Evolutionary conservation across 64 coral and sea anemone species (phyloP).

Genomic region (Montipora cactus): DNA sequence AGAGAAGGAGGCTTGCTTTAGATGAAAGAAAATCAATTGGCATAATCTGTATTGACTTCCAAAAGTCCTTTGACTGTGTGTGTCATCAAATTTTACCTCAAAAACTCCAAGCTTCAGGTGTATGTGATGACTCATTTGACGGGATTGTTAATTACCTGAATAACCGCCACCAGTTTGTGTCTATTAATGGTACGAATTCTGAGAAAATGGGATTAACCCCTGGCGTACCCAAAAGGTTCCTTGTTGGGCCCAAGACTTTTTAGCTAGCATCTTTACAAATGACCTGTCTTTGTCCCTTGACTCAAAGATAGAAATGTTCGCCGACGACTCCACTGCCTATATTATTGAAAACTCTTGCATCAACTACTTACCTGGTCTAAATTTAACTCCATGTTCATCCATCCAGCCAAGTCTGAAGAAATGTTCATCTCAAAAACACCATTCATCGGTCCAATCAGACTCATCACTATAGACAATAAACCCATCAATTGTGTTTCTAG

Average conservation of each 20-base stretch:
- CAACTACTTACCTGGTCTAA: not conserved
- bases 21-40: slow-evolving; percentile 19
- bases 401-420: not conserved
- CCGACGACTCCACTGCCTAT: slow-evolving; percentile 36
- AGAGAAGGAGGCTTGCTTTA: slow-evolving; percentile 26
- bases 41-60: slow-evolving; percentile 16
- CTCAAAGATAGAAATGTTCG: slow-evolving; percentile 32
- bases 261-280: slow-evolving; percentile 34
- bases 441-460: slow-evolving; percentile 9
- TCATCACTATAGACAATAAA: not conserved
- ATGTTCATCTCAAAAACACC: not conserved
- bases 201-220: not conserved
- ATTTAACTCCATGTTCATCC: slow-evolving; percentile 7
- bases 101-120: slow-evolving; percentile 10
- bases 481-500: not conserved
- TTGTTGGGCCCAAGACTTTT: slow-evolving; percentile 28
- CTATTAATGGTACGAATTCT: slow-evolving; percentile 51
- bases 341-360: slow-evolving; percentile 8
- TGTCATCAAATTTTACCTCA: slow-evolving; percentile 25
- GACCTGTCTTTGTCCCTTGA: slow-evolving; percentile 10
- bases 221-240: slow-evolving; percentile 26
- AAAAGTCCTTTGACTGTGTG: slow-evolving; percentile 38
- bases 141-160: slow-evolving; percentile 3
- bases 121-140: slow-evolving; percentile 9
- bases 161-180: slow-evolving; percentile 32